Base-by-base conservation (phyloP, 2,797 vertebrate species). In the Gobionotothen gibberifrons region DNA sequence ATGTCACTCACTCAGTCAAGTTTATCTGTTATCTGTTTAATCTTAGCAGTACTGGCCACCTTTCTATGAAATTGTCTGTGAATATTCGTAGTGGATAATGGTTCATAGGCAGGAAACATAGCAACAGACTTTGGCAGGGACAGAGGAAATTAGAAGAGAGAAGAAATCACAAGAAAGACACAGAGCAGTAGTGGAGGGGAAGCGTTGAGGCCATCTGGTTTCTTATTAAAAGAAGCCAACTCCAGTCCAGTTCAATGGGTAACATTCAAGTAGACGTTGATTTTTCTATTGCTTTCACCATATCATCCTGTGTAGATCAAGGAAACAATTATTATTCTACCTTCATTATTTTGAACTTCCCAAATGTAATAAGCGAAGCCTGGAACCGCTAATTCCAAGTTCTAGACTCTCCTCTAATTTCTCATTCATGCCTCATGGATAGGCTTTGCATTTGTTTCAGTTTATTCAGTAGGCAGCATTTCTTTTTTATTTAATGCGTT, bases 161-260 rank as follows among this genome's bases (percentile, higher is more conserved):
- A 67, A 54, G 21, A 78, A 39, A 29, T 55, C 17, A 61, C 68
- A 58, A 72, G 74, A 69, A 73, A 59, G 49, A 53, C 76, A 46
- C 64, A 77, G 69, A 65, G 43, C 32, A 17, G 78, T 59, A 77
- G 77, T 47, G 63, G 67, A 60, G 75, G 8, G 29, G 57, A 66
- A 79, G 65, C 47, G 44, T 43, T 58, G 40, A 68, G 65, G 75
- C 79, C 81, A 89, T 87, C 81, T 84, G 77, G 55, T 66, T 79
- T 67, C 51, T 78, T 47, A 16, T 29, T 56, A 48, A 36, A 47
- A 60, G 55, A 62, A 65, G 75, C 62, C 72, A 78, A 16, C 19
- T 69, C 5, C n/a, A 39, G n/a, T 51, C 1, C 42, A 12, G 52
- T 60, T 68, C 60, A 73, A 7, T 19, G 60, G 49, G 7, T 14